Base-by-base conservation (phyloP, 2,888 invertebrate species). In the Papilio gigon region DNA sequence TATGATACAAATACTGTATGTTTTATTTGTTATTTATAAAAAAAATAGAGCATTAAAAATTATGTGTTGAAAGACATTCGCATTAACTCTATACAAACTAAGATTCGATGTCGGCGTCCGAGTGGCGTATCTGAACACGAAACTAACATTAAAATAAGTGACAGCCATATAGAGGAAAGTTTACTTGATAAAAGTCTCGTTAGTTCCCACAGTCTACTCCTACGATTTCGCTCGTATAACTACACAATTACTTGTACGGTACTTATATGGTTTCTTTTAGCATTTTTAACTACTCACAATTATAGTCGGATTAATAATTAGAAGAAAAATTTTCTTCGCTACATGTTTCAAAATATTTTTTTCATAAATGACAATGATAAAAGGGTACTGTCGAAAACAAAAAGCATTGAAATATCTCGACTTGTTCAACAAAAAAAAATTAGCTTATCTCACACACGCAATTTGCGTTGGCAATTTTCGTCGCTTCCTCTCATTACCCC, bases 361-460 rank as follows among this genome's bases (percentile, higher is more conserved):
- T 30, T 56, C 22, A 69, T 60, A 59, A 63, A 60, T 53, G 61
- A 60, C 33, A 63, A 22, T 56, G 44, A 66, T 27, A 27, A 68
- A 64, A 60, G 22, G 50, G 20, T 63, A 66, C 33, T 20, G 68
- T 73, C 76, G 75, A 78, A 78, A 78, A 80, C 76, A 78, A 81
- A 80, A 82, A 82, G 68, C 72, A 71, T 62, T 66, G 71, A 71
- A 77, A 77, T 76, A 75, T 76, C 74, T 77, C 76, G 78, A 76
- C 77, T 77, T 78, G 79, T 80, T 79, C 74, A 77, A 77, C 76
- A 83, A 88, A 88, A 88, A 88, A 89, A 91, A 91, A 88, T 86
- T 82, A 80, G 83, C 86, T 91, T 92, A 91, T 92, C 92, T 89
- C 91, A 90, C 88, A 92, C 92, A 90, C 91, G 89, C 91, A 90